Evolutionary conservation across 2,113 vertebrate genomes (phyloP), one percentile per base, ranked within the genome.

Genomic region (Chloebia gouldiae): DNA sequence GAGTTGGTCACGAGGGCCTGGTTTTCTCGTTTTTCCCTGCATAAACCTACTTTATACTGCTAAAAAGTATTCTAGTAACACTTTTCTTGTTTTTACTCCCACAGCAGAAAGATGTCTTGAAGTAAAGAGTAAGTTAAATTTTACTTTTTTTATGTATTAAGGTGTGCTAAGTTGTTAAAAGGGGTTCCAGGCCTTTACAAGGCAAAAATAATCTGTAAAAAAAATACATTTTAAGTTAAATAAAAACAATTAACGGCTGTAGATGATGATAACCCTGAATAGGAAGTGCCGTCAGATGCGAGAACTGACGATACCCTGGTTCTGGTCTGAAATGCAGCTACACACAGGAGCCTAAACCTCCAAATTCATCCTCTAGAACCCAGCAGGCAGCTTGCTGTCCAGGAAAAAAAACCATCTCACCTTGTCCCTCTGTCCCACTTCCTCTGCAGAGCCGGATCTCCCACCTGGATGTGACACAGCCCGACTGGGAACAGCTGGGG

Each of bases 251-350:
- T 19, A 42, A 1, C 35, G 30, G 96, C 96, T 97, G 91, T 97
- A 95, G 83, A 39, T 98, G 99, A 99, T 98, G 99, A 99, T 97
- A 98, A 90, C 93, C 92, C 96, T 92, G 98, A 98, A 98, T 99
- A 99, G 99, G 99, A 99, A 99, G 99, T 99, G 98, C 99, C 98
- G 98, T 99, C 99, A 98, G 98, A 99, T 98, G 98, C 98, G 98
- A 99, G 59, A 99, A 98, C 98, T 99, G 99, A 99, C 97, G 98
- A 99, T 97, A 92, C 92, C 91, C 39, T 81, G 17, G 28, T 92
- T 45, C 27, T 23, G 73, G 81, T 96, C 98, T 98, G 98, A 98
- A 91, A 91, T 15, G 77, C 94, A 97, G 95, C 95, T 87, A 4
- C 7, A 1, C 9, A 19, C 18, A 2, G 2, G 15, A 42, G 40